phyloP scores from a whole-genome alignment of 2,888 invertebrate genomes.

The Pammene aurita region DNA sequence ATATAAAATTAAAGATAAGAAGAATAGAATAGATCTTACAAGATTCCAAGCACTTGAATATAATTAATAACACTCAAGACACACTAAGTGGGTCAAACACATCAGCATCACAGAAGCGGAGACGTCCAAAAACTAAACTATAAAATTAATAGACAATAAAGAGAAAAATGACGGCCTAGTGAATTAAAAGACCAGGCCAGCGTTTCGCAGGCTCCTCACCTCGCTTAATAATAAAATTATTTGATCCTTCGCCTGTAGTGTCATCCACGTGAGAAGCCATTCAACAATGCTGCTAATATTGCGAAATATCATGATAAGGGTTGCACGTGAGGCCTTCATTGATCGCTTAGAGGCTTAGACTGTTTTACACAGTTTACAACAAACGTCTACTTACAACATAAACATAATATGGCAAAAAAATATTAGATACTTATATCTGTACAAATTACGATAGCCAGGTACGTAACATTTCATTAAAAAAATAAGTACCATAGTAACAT shows the following conservation, averaged over 20 bases:
- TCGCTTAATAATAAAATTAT: slow-evolving; percentile 74
- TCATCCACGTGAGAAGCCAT: slow-evolving; percentile 58
- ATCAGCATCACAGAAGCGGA: slow-evolving; percentile 15
- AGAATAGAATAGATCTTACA: background rate
- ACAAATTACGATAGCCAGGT: background rate
- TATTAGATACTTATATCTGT: too few species aligned
- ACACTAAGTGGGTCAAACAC: slow-evolving; percentile 29
- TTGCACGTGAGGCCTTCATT: background rate
- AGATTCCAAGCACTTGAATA: background rate
- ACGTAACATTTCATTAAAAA: background rate
- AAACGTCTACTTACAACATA: too few species aligned
- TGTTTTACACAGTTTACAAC: background rate
- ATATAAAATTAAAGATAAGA: background rate
- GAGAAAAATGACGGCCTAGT: slow-evolving; percentile 13
- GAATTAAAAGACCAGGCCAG: slow-evolving; percentile 44
- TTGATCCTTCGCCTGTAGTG: slow-evolving; percentile 69
- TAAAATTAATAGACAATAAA: slow-evolving; percentile 32
- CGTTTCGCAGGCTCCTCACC: slow-evolving; percentile 67
- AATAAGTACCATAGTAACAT: background rate
- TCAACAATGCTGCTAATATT: slow-evolving; percentile 44
- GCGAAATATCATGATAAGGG: background rate
- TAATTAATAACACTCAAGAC: background rate
- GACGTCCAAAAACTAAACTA: slow-evolving; percentile 13
- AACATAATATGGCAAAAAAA: too few species aligned
- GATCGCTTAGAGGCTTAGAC: too few species aligned